Base-by-base conservation (phyloP, 2,888 invertebrate genomes). In the Macroteleia sp. region DNA sequence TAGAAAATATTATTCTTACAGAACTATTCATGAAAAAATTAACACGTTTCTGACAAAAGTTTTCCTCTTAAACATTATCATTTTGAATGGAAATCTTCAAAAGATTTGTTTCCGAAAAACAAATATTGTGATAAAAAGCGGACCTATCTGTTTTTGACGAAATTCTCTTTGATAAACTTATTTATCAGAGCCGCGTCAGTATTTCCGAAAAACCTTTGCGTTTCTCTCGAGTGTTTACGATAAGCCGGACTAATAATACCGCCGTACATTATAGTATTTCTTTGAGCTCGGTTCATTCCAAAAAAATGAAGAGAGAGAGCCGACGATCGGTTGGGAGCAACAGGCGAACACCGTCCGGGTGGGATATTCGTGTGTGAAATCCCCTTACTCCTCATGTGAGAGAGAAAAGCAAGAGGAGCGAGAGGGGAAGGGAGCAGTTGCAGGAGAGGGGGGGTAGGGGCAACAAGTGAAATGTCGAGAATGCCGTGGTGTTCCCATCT, bases 381-480 rank as follows among this genome's bases (percentile, higher is more conserved):
- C 56, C 6, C 36, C 32, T 19, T n/a, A n/a, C 22, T 39, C 56
- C 44, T n/a, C n/a, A n/a, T n/a, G n/a, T n/a, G n/a, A n/a, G n/a
- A n/a, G n/a, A n/a, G n/a, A n/a, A n/a, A n/a, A n/a, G n/a, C 36
- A 12, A 34, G 41, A 57, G 54, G 66, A 54, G 76, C 64, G 70
- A 78, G 59, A 50, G 59, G 77, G 56, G 62, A 75, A 62, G 71
- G 74, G 67, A 22, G n/a, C 52, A n/a, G n/a, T n/a, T n/a, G n/a
- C 44, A 2, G 77, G 66, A 67, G 41, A 41, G 54, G 77, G 67
- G 73, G 54, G 25, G 48, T 34, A 25, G 61, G 64, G 69, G 66
- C 52, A 76, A 56, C 57, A 41, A 73, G 82, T 81, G 82, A 83
- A 84, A 85, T 86, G 83, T 84, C 71, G 82, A 82, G 85, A 86